Evolutionary conservation across 2,113 vertebrate genomes (phyloP), one percentile per base, ranked within the genome.

Genomic region (Nibea coibor): DNA sequence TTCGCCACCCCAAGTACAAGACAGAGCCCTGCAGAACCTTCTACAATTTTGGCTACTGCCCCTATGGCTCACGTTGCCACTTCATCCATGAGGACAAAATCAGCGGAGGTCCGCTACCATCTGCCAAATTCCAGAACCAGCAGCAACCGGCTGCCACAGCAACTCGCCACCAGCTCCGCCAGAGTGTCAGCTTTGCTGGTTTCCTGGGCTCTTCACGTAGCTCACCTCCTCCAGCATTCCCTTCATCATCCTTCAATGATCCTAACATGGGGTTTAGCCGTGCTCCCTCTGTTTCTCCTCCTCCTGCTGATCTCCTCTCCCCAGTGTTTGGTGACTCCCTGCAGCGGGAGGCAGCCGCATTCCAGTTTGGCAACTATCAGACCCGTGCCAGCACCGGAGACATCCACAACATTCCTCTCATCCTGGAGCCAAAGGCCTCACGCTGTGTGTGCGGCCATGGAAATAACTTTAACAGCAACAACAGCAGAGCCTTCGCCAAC

Each of bases 1-100:
- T 89, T 89, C 95, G 97, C 51, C 97, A 98, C 85, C 97, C 97
- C 48, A 98, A 98, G 74, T 98, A 98, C 94, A 98, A 98, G 89
- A 98, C 97, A 0, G 96, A 97, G 92, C 93, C 95, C 56, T 98
- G 97, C 90, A 96, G 96, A 94, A 98, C 97, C 84, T 97, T 97
- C 93, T 97, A 97, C 92, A 94, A 95, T 93, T 96, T 96, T 64
- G 97, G 97, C 78, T 95, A 96, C 85, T 98, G 97, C 72, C 97
- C 97, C 1, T 98, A 98, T 0, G 97, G 97, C 24, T 91, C 95
- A 0, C 95, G 97, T 31, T 98, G 97, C 89, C 97, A 98, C 91
- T 98, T 98, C 89, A 96, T 98, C 90, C 97, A 98, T 72, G 96
- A 97, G 78, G 93, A 94, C 50, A 93, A 92, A 64, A 71, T 80